Percentiles rank a stretch among this genome's conserved stretches.
Evolutionary conservation across 2,797 vertebrate genomes (phyloP).

Genomic region (Lemur catta): DNA sequence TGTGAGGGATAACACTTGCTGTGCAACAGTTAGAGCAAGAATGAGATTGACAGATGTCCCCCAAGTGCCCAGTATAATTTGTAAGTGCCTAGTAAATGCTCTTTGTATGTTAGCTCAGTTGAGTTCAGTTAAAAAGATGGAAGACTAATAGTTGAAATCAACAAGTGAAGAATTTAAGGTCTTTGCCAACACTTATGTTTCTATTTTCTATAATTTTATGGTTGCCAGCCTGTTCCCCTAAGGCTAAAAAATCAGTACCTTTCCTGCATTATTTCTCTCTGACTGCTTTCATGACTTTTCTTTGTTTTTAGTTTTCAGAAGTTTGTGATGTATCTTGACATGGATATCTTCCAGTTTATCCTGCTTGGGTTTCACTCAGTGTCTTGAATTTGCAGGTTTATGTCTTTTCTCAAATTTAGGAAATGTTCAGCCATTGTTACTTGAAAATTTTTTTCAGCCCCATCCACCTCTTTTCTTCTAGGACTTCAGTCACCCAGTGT

Average conservation of each 20-base stretch:
- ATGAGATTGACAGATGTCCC: background rate
- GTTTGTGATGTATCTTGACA: background rate
- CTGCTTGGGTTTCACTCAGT: background rate
- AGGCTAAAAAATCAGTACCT: background rate
- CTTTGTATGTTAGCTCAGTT: background rate
- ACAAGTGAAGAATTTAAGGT: background rate
- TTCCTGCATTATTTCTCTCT: background rate
- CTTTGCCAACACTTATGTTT: background rate
- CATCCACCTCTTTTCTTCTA: background rate
- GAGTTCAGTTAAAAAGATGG: background rate
- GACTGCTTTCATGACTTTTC: background rate
- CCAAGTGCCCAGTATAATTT: background rate
- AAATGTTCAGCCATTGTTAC: conserved; percentile 13
- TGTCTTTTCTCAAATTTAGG: conserved; percentile 6
- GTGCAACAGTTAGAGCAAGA: background rate
- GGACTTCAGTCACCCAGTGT: background rate
- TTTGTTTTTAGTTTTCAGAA: background rate
- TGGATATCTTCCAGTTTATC: background rate
- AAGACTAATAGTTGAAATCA: conserved; percentile 1
- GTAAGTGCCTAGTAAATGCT: background rate
- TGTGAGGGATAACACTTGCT: background rate
- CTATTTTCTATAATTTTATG: background rate
- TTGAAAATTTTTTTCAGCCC: background rate
- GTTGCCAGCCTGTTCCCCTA: background rate
- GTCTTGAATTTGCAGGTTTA: background rate